Conservation (phyloP, 2,888 invertebrate species). For the Ptycholaimellus sp. region DNA sequence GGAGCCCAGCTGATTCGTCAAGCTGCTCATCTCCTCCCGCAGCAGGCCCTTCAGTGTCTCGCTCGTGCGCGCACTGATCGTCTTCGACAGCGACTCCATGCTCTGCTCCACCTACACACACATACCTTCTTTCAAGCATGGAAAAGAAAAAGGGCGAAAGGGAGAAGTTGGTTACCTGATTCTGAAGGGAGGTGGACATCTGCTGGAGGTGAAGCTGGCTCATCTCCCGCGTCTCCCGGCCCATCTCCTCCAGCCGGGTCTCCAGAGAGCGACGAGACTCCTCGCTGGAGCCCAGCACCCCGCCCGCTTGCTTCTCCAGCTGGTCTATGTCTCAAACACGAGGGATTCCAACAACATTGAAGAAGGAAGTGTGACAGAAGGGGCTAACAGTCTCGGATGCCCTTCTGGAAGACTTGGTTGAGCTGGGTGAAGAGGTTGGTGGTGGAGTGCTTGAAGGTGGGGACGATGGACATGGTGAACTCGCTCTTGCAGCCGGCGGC, state of each 20-base stretch:
- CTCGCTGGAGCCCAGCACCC: neutral
- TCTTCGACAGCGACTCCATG: too few relatives aligned
- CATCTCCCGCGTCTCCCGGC: conserved; percentile 1
- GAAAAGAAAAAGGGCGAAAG: too few relatives aligned
- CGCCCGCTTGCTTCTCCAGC: neutral
- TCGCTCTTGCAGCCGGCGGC: conserved; percentile 43
- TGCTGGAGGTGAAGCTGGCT: neutral
- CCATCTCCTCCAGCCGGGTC: neutral
- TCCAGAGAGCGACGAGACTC: neutral
- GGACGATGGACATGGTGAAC: conserved; percentile 45
- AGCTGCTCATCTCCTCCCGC: too few relatives aligned
- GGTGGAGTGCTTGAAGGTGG: conserved; percentile 61
- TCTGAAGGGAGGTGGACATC: neutral
- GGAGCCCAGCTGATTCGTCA: too few relatives aligned
- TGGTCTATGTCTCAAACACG: neutral
- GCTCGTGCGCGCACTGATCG: too few relatives aligned
- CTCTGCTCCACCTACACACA: too few relatives aligned
- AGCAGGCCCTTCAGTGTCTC: too few relatives aligned
- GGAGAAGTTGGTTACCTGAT: too few relatives aligned
- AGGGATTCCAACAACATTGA: neutral
- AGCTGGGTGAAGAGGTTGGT: conserved; percentile 65
- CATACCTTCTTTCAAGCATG: too few relatives aligned
- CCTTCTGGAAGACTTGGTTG: conserved; percentile 59
- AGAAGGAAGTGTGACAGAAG: neutral
- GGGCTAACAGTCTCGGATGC: conserved; percentile 62